phyloP scores from a whole-genome alignment of 1,140 invertebrate genomes.

The Leptonema lineaticorne region DNA sequence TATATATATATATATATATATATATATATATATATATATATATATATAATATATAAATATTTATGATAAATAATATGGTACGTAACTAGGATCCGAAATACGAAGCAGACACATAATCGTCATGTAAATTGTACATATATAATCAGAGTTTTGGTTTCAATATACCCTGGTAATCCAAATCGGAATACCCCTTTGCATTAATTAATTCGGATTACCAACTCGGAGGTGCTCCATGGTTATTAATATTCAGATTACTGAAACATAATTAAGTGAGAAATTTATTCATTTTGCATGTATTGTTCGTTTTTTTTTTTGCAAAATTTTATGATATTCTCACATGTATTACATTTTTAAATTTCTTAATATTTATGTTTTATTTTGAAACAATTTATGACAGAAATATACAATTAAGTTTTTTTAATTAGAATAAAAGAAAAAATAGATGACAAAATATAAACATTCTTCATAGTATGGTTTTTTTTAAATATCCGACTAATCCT shows the following conservation, averaged over 20 bases:
- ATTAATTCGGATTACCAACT: slow-evolving; percentile 15
- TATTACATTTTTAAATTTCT: not conserved
- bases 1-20: not conserved
- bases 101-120: not conserved
- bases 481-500: not conserved
- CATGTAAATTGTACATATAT: slow-evolving; percentile 10
- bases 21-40: not conserved
- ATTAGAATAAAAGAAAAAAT: too few relatives aligned
- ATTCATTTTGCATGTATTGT: not conserved
- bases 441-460: not conserved
- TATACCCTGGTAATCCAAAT: slow-evolving; percentile 15
- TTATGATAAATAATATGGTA: not conserved
- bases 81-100: not conserved
- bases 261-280: slow-evolving; percentile 7
- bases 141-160: slow-evolving; percentile 15
- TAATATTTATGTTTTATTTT: not conserved
- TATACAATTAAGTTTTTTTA: not conserved
- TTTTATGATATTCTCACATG: not conserved
- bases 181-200: slow-evolving; percentile 17
- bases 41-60: not conserved
- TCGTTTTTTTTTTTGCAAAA: not conserved
- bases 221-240: slow-evolving; percentile 10
- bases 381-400: not conserved
- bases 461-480: not conserved
- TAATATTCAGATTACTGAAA: slow-evolving; percentile 12